phyloP scores from a whole-genome alignment of 1,140 invertebrate species.

The Lordiphosa clarofinis region DNA sequence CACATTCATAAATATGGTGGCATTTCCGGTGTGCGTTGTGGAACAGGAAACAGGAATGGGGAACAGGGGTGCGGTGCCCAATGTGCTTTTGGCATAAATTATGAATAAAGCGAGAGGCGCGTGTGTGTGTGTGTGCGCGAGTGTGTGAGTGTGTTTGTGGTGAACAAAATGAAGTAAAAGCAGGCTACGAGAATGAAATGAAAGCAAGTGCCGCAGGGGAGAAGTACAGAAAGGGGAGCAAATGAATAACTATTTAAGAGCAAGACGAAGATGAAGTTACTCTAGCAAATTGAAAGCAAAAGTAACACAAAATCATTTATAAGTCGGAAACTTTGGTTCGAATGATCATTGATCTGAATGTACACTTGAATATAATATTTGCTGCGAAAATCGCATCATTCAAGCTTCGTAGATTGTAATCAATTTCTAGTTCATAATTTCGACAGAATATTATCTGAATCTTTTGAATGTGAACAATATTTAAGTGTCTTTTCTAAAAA shows the following conservation, averaged over 20 bases:
- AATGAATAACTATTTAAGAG: slow-evolving; percentile 18
- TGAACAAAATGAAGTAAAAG: slow-evolving; percentile 70
- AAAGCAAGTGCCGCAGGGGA: slow-evolving; percentile 63
- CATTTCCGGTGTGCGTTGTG: slow-evolving; percentile 61
- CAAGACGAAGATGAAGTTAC: slow-evolving; percentile 24
- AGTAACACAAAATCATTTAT: no score
- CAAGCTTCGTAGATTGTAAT: no score
- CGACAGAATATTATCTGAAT: no score
- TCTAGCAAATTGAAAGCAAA: slow-evolving; percentile 1
- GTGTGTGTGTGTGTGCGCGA: slow-evolving; percentile 34
- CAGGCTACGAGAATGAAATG: slow-evolving; percentile 61
- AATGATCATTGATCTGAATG: no score
- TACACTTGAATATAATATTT: no score
- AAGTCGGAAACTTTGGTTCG: no score
- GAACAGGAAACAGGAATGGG: neutral
- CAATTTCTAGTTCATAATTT: no score
- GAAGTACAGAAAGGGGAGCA: slow-evolving; percentile 15
- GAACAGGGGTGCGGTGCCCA: slow-evolving; percentile 31
- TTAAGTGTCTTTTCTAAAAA: no score
- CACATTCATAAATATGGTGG: slow-evolving; percentile 53
- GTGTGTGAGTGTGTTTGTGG: slow-evolving; percentile 40
- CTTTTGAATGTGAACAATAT: no score
- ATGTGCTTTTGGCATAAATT: slow-evolving; percentile 75
- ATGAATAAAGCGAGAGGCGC: slow-evolving; percentile 65
- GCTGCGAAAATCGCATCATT: no score